Evolutionary conservation across 2,113 vertebrate species (phyloP).

Genomic region (Saccopteryx leptura): DNA sequence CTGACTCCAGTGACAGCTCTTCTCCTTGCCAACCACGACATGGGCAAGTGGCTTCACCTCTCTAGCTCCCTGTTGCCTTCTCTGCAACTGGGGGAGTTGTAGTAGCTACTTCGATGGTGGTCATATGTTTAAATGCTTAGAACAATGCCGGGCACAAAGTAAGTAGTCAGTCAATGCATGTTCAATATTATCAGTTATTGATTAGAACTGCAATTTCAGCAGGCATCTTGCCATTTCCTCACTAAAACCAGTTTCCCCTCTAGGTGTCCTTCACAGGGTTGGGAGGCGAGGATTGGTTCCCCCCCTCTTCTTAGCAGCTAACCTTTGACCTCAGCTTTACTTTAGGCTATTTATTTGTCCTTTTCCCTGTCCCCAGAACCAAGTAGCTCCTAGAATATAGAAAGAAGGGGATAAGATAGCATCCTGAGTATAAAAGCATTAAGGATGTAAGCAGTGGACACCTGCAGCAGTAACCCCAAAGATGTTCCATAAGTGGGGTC

Average conservation of each 20-base stretch:
- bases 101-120: fast-evolving
- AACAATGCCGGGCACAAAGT: not conserved
- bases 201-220: not conserved
- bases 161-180: fast-evolving
- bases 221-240: too few relatives aligned
- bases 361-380: not conserved
- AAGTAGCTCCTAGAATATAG: not conserved
- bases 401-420: not conserved
- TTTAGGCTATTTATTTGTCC: not conserved
- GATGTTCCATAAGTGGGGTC: not conserved
- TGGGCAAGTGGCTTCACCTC: not conserved
- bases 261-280: not conserved
- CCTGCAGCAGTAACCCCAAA: not conserved
- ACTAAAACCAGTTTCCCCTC: not conserved
- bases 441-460: not conserved
- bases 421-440: not conserved
- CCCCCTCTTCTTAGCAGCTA: not conserved
- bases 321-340: not conserved
- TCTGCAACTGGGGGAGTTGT: too few relatives aligned
- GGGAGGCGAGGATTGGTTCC: not conserved
- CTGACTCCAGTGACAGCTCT: fast-evolving
- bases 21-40: not conserved
- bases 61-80: not conserved
- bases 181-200: not conserved
- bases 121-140: not conserved